Percentiles rank a stretch among this genome's conserved stretches.
Conservation (phyloP, 2,888 invertebrate species). For the Ypsolopha sequella region DNA sequence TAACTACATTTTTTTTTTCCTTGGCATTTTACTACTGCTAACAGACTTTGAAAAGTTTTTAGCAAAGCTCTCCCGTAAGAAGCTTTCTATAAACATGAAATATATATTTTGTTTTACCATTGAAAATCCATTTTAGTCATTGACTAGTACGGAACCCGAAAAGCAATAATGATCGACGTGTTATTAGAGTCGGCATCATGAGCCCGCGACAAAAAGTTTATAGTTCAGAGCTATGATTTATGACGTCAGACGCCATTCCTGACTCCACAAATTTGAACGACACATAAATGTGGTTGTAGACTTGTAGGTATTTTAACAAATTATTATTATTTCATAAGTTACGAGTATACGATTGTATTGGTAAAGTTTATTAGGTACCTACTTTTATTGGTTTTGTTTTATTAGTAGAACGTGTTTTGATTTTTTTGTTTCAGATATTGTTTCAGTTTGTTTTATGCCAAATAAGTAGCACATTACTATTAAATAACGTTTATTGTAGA, state of each 20-base stretch:
- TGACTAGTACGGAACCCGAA: background rate
- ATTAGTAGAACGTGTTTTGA: too few species aligned
- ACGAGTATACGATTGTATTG: background rate
- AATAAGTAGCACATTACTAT: too few species aligned
- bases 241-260: background rate
- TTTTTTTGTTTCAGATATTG: too few species aligned
- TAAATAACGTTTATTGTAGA: too few species aligned
- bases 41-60: too few species aligned
- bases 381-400: background rate
- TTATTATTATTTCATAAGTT: background rate
- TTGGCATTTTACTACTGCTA: too few species aligned
- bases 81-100: too few species aligned
- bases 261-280: background rate
- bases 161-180: background rate
- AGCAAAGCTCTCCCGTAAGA: too few species aligned
- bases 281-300: background rate
- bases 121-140: too few species aligned
- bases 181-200: slow-evolving; percentile 9
- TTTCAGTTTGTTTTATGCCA: too few species aligned
- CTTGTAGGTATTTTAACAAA: background rate
- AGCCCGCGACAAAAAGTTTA: slow-evolving; percentile 49
- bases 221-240: slow-evolving; percentile 49
- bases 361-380: background rate
- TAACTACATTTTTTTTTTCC: too few species aligned
- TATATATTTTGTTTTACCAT: too few species aligned